Conservation (phyloP, 2,113 vertebrate species). For the Plecturocebus donacophilus region DNA sequence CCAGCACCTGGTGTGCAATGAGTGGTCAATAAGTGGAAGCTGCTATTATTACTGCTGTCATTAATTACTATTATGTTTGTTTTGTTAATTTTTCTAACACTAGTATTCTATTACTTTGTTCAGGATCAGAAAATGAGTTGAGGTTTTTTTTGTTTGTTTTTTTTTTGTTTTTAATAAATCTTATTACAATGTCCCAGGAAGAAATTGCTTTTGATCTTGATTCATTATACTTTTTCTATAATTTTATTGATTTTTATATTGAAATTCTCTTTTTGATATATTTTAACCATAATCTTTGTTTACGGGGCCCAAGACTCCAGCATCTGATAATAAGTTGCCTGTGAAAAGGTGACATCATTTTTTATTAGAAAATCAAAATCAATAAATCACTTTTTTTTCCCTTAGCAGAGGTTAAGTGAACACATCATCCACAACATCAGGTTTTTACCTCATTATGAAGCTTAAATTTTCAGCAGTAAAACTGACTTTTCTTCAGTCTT, state of each 20-base stretch:
- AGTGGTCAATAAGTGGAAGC: background rate
- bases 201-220: slow-evolving; percentile 47
- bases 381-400: slow-evolving; percentile 44
- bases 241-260: slow-evolving; percentile 70
- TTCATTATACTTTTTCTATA: slow-evolving; percentile 41
- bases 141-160: background rate
- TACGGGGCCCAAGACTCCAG: background rate
- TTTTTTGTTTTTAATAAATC: background rate
- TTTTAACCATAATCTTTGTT: slow-evolving; percentile 59
- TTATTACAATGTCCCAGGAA: slow-evolving; percentile 48
- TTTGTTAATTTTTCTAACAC: slow-evolving; percentile 3
- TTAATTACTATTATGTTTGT: slow-evolving; percentile 12
- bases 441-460: slow-evolving; percentile 49
- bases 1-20: background rate
- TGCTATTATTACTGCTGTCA: background rate
- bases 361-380: slow-evolving; percentile 69
- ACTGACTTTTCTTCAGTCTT: background rate
- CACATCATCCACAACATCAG: slow-evolving; percentile 45
- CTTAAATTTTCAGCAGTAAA: slow-evolving; percentile 50
- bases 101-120: background rate
- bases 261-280: slow-evolving; percentile 61
- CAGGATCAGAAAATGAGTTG: background rate
- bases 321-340: slow-evolving; percentile 70
- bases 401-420: slow-evolving; percentile 64
- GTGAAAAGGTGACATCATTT: slow-evolving; percentile 68